Evolutionary conservation across 1,140 invertebrate genomes (phyloP), one percentile per base, ranked within the genome.

Genomic region (Solenopsis fugax): DNA sequence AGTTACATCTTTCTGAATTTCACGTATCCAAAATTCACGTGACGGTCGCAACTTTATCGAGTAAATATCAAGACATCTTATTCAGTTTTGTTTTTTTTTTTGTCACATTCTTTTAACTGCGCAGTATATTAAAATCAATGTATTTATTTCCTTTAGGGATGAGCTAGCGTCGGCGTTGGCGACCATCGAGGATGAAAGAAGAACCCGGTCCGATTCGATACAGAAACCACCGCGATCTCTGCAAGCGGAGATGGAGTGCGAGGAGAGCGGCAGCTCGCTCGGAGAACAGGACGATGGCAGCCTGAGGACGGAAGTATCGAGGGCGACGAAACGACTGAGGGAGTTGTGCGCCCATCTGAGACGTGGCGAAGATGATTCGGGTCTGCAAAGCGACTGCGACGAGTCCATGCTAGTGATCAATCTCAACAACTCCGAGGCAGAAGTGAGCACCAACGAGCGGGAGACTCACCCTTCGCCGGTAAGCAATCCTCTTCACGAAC

Each of bases 231-330:
- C 95, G n/a, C 93, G 96, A 80, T 97, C 97, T 45, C 94, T 97
- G 80, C 96, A 97, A 89, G 97, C 97, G 87, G 97, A 97, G 96
- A 97, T 98, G 97, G 97, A 97, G 92, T 96, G 97, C 76, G 97
- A 97, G 86, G 96, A 96, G 86, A 95, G 95, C 73, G 93, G 92
- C 87, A 93, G 93, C 80, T 96, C 95, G 69, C 93, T 96, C 45
- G 95, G 95, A 41, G 96, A 97, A 82, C 94, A 97, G 0, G 96
- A 97, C 2, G 96, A 97, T 81, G 21, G 94, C 97, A 85, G 29
- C 7, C 95, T 97, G 56, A 95, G 96, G 88, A 96, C 96, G 91
- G 96, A 95, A 96, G 95, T 95, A 95, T 95, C 93, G 96, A 96
- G 94, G 95, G 96, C 92, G 95, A 96, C 91, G 92, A 96, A 97